These are phyloP conservation scores for Thamnophis sirtalis DNA, from an alignment of 2,113 vertebrate genomes.

Conservation along the genomic window DNA sequence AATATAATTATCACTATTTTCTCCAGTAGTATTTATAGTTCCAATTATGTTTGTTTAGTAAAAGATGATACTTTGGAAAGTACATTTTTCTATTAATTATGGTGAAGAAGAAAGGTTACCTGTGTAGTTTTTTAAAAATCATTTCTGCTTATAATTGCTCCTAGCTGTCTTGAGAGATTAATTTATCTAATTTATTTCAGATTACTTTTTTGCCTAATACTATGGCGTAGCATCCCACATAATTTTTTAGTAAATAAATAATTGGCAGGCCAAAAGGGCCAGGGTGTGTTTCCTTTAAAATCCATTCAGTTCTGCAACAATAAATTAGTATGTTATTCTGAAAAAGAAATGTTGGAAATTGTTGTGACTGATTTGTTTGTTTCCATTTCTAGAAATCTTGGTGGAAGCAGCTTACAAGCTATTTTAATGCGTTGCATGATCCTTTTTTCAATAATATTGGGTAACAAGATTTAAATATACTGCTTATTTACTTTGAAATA, in stretches of 20 bases:
- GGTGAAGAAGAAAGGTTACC: neutral
- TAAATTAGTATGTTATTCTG: neutral
- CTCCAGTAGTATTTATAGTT: neutral
- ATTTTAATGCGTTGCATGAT: neutral
- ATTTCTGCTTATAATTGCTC: neutral
- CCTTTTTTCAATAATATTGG: neutral
- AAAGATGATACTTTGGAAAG: neutral
- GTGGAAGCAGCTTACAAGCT: conserved; percentile 26
- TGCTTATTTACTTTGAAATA: neutral
- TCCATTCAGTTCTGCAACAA: neutral
- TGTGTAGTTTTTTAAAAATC: neutral
- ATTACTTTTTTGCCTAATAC: neutral
- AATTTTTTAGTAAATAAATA: neutral
- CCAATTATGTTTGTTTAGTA: neutral
- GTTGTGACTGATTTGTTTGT: neutral
- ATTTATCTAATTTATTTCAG: neutral
- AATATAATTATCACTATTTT: neutral
- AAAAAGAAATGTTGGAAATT: neutral
- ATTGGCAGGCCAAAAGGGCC: neutral
- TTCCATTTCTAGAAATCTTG: conserved; percentile 35
- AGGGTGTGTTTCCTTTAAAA: neutral
- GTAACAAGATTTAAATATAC: neutral
- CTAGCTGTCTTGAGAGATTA: neutral
- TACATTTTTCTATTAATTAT: neutral
- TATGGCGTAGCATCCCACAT: neutral